phyloP scores from a whole-genome alignment of 2,888 invertebrate genomes.

The Diadromus collaris region DNA sequence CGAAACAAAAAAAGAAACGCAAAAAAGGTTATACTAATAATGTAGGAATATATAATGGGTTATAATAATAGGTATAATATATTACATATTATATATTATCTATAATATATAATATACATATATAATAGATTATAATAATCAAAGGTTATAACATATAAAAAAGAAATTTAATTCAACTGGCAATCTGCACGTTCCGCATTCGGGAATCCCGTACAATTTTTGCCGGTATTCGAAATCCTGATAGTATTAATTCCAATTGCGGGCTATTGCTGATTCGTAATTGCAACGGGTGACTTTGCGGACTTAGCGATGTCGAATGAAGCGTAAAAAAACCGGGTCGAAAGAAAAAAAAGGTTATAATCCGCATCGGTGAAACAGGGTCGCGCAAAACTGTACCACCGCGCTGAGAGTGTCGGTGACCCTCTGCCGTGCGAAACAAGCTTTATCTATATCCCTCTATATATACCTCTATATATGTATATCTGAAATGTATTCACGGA shows the following conservation, averaged over 20 bases:
- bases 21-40: conserved; percentile 15
- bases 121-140: too few species aligned
- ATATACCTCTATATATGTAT: neutral
- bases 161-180: too few species aligned
- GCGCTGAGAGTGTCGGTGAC: conserved; percentile 24
- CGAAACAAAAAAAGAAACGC: neutral
- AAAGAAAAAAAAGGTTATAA: conserved; percentile 11
- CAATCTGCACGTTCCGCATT: neutral
- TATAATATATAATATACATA: too few species aligned
- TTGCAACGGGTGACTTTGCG: neutral
- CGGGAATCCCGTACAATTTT: neutral
- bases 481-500: neutral
- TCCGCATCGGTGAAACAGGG: conserved; percentile 20
- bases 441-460: conserved; percentile 1
- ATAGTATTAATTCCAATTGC: conserved; percentile 4
- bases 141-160: too few species aligned
- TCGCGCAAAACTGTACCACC: conserved; percentile 19
- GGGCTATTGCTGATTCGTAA: neutral
- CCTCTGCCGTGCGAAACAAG: conserved; percentile 23
- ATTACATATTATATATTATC: too few species aligned
- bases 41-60: too few species aligned
- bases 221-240: conserved; percentile 1
- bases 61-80: too few species aligned
- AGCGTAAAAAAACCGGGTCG: neutral
- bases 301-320: neutral